Conservation (phyloP, 2,797 vertebrate species). For the Fistularia tabacaria region DNA sequence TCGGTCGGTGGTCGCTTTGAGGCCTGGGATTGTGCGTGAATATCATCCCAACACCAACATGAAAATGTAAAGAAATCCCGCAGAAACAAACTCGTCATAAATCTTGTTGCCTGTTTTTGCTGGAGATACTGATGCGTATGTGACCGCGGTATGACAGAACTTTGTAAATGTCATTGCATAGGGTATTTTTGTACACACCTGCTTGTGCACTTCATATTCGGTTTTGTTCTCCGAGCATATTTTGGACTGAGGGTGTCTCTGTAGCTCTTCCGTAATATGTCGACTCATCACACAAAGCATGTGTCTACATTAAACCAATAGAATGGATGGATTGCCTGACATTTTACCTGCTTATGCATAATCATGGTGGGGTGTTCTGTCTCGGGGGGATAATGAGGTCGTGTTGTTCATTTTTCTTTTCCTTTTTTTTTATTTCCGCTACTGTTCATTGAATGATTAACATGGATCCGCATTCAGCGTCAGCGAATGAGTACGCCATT, state of each 20-base stretch:
- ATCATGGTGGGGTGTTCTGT: conserved; percentile 8
- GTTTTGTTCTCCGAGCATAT: conserved; percentile 2
- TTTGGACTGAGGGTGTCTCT: conserved; percentile 31
- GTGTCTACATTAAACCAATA: conserved; percentile 18
- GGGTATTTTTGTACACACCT: conserved; percentile 42
- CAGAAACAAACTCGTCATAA: too few relatives aligned
- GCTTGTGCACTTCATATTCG: conserved; percentile 32
- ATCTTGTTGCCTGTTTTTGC: too few relatives aligned
- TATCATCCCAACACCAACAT: too few relatives aligned
- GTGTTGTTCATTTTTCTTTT: conserved; percentile 7
- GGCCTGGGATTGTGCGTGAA: neutral
- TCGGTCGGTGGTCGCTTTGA: too few relatives aligned
- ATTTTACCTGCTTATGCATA: conserved; percentile 16
- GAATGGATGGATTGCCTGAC: conserved; percentile 10
- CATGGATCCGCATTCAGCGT: too few relatives aligned
- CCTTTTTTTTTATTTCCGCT: conserved; percentile 14
- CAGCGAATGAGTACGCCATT: conserved; percentile 6
- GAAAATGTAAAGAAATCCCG: too few relatives aligned
- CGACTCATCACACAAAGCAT: conserved; percentile 23
- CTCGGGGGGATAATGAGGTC: conserved; percentile 9
- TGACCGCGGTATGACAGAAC: conserved; percentile 16
- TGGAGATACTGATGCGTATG: conserved; percentile 1
- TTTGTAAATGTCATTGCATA: conserved; percentile 25
- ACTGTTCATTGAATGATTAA: conserved; percentile 16
- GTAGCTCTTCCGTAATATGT: too few relatives aligned